Evolutionary conservation across 1,140 invertebrate species (phyloP), one percentile per base, ranked within the genome.

Genomic region (Panulirus ornatus): DNA sequence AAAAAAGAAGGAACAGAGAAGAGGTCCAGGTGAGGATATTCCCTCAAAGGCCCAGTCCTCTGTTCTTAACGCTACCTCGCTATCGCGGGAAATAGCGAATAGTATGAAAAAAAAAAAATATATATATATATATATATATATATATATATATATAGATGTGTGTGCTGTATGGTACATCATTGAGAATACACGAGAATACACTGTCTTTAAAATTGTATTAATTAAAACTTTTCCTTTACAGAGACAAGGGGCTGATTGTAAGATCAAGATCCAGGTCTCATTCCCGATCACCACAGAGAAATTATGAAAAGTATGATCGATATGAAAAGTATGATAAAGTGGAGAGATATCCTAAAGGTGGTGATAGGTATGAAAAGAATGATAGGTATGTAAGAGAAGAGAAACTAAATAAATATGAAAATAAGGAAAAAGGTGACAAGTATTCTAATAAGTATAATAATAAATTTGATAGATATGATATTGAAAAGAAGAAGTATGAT

Each of bases 291-390:
- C 88, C 88, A 6, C 88, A 73, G 22, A 71, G 88, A 36, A 89
- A 83, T 51, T 89, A 83, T 51, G 88, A 89, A 22, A 89, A 89
- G 79, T 89, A 89, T 63, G 88, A 89, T 30, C 66, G 88, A 8
- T 89, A 82, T 54, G 88, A 89, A 38, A 89, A 89, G 70, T 88
- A 88, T 22, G 85, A 88, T 2, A 88, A 88, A 51, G 84, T 78
- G 1, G 88, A 89, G 16, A 30, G 88, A 30, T 82, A 89, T 22
- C 38, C 76, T 16, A 47, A 51, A 30, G 58, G 63, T 11, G 40
- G 63, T n/a, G 88, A 89, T 47, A 38, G 88, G 1, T 89, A 89
- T 58, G 88, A 89, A 27, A 89, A 89, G 44, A 89, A 89, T 44
- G 88, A 89, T 42, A 71, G 88, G 3, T 89, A 89, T 44, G 30